Conservation (phyloP, 2,888 invertebrate genomes). For the Microctonus aethiopoides region DNA sequence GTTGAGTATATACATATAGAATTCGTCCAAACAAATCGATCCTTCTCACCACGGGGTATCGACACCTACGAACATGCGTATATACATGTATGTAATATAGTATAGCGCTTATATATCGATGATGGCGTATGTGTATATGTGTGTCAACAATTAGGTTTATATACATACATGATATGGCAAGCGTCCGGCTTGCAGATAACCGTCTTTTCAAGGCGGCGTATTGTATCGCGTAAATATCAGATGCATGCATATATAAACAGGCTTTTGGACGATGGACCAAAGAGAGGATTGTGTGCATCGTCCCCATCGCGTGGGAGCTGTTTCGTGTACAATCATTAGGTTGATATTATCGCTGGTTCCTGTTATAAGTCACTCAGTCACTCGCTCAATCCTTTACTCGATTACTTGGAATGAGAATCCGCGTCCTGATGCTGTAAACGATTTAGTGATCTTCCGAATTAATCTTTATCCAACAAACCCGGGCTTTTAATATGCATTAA, state of each 20-base stretch:
- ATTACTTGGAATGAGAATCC: slow-evolving; percentile 50
- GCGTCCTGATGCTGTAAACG: background rate
- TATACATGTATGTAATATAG: background rate
- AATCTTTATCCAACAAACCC: background rate
- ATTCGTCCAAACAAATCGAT: background rate
- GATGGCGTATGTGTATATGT: too few relatives aligned
- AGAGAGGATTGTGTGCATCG: slow-evolving; percentile 31
- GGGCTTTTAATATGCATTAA: background rate
- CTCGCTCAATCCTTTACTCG: slow-evolving; percentile 52
- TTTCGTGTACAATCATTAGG: slow-evolving; percentile 65
- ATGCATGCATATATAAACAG: background rate
- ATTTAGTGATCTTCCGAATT: background rate
- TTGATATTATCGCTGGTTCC: slow-evolving; percentile 57
- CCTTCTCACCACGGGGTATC: slow-evolving; percentile 3
- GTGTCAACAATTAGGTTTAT: slow-evolving; percentile 64
- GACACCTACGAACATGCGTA: background rate
- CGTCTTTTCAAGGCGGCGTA: slow-evolving; percentile 43
- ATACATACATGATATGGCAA: slow-evolving; percentile 50
- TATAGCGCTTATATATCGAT: background rate
- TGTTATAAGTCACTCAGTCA: slow-evolving; percentile 62
- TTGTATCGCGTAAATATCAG: slow-evolving; percentile 10
- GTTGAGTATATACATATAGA: slow-evolving; percentile 8
- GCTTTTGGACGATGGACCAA: slow-evolving; percentile 43
- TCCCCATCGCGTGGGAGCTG: slow-evolving; percentile 55
- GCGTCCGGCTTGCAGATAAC: slow-evolving; percentile 55